A percentile compares a stretch with the other conserved stretches of the same genome.
Conservation (phyloP, 1,140 invertebrate species). For the Drosophila busckii region DNA sequence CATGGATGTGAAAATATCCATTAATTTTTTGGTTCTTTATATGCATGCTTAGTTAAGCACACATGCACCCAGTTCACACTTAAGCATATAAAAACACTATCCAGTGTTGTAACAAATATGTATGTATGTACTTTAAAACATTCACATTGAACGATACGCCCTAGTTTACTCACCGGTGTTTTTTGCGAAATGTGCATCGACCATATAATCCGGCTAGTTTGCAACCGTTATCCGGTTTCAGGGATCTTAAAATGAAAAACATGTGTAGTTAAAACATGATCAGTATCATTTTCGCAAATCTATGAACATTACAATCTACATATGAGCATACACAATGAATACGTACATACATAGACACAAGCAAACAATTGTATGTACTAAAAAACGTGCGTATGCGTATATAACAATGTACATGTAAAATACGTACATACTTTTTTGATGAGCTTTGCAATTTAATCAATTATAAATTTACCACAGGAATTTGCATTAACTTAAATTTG, state of each 20-base stretch:
- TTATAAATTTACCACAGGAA: slow-evolving; percentile 18
- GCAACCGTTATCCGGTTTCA: not conserved
- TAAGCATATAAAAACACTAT: not conserved
- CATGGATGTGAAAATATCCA: too few species aligned
- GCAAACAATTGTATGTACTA: not conserved
- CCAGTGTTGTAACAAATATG: not conserved
- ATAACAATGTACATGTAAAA: not conserved
- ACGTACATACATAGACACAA: not conserved
- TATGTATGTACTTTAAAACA: not conserved
- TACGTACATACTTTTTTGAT: slow-evolving; percentile 5
- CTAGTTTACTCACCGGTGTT: not conserved
- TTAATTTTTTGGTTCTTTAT: slow-evolving; percentile 17
- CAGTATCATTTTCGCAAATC: too few species aligned
- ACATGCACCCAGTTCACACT: too few species aligned
- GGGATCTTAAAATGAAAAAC: not conserved
- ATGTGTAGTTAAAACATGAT: too few species aligned
- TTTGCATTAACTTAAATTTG: slow-evolving; percentile 51
- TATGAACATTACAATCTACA: too few species aligned
- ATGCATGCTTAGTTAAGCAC: not conserved
- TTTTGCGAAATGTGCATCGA: not conserved
- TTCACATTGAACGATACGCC: too few species aligned
- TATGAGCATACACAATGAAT: too few species aligned
- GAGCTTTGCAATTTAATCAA: not conserved
- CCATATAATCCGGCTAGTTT: not conserved
- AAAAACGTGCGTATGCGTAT: not conserved